Evolutionary conservation across 2,113 vertebrate species (phyloP).

Genomic region (Pluvialis apricaria): DNA sequence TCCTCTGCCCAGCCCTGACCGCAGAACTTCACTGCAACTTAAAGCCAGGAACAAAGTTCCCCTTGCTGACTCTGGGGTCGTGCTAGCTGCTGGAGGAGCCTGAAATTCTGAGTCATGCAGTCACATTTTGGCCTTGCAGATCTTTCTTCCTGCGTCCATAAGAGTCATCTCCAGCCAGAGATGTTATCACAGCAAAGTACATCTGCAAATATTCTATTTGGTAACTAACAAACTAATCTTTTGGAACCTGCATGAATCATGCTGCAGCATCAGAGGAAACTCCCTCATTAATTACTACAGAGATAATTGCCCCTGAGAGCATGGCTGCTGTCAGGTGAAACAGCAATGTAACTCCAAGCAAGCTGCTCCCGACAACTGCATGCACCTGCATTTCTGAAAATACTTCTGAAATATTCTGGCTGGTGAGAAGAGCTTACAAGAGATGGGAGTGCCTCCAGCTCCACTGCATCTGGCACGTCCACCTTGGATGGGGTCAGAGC

Average conservation of each 20-base stretch:
- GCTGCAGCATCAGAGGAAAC: not conserved
- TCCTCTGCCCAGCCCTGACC: accelerated
- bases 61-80: not conserved
- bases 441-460: not conserved
- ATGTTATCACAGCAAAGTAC: not conserved
- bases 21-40: not conserved
- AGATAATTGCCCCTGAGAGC: not conserved
- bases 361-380: not conserved
- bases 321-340: not conserved
- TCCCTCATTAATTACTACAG: not conserved
- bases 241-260: not conserved
- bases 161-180: not conserved
- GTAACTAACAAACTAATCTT: not conserved
- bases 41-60: not conserved
- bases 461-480: not conserved
- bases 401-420: not conserved
- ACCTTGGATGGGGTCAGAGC: not conserved
- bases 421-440: not conserved
- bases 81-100: not conserved
- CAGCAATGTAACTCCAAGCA: not conserved
- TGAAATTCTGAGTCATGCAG: not conserved
- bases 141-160: not conserved
- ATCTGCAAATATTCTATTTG: slow-evolving; percentile 30
- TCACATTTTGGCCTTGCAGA: not conserved
- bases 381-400: not conserved